phyloP scores from a whole-genome alignment of 2,113 vertebrate species.

The Donacobius atricapilla region DNA sequence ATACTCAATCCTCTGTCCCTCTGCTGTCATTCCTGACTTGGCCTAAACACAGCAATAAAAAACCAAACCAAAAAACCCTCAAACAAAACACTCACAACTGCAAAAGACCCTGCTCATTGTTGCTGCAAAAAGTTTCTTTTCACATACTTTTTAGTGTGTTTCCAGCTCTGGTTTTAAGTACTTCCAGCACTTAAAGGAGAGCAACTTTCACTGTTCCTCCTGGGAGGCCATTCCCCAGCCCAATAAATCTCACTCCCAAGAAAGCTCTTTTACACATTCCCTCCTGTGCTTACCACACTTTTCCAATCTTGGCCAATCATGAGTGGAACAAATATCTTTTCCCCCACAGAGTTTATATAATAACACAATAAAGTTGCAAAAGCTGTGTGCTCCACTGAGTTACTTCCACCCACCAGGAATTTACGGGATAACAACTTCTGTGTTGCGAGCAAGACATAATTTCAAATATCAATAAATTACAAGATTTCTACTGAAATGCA shows the following conservation, averaged over 20 bases:
- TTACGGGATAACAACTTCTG: background rate
- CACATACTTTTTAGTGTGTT: background rate
- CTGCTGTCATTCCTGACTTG: background rate
- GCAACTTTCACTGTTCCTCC: background rate
- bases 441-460: background rate
- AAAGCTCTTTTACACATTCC: background rate
- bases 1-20: background rate
- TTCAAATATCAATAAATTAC: background rate
- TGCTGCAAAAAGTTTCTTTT: background rate
- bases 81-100: too few species aligned
- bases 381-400: background rate
- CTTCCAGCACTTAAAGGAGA: background rate
- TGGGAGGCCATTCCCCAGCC: background rate
- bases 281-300: background rate
- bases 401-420: background rate
- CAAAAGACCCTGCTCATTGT: background rate
- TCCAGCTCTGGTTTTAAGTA: background rate
- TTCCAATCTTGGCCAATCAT: background rate
- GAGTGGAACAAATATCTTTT: background rate
- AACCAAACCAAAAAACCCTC: rapidly evolving
- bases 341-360: background rate
- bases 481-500: background rate
- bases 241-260: background rate
- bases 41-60: background rate
- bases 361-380: background rate